phyloP scores from a whole-genome alignment of 64 coral and sea anemone species.

The Platygyra sinensis region DNA sequence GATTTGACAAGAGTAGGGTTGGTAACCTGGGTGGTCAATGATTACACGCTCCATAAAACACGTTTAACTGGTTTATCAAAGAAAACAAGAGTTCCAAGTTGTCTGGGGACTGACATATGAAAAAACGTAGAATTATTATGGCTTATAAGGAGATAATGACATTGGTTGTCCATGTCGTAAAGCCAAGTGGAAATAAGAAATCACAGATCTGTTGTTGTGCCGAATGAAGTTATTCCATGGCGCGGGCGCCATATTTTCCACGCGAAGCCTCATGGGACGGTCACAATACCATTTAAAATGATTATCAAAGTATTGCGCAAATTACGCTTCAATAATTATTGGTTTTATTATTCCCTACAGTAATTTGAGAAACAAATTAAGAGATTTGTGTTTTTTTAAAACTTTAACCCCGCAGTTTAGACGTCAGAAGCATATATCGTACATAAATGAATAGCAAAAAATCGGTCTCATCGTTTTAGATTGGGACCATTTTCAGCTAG shows the following conservation, averaged over 20 bases:
- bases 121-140: too few relatives aligned
- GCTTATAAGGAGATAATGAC: too few relatives aligned
- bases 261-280: not conserved
- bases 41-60: too few relatives aligned
- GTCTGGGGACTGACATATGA: too few relatives aligned
- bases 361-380: not conserved
- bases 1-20: not conserved
- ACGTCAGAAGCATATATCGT: not conserved
- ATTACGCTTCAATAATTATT: not conserved
- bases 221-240: not conserved
- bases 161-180: not conserved
- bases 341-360: not conserved
- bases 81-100: too few relatives aligned
- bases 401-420: not conserved
- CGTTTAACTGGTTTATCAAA: too few relatives aligned
- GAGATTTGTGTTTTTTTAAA: not conserved
- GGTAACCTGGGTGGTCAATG: too few relatives aligned
- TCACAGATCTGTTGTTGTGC: not conserved
- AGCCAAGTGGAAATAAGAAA: not conserved
- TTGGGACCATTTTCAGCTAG: not conserved
- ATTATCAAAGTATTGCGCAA: not conserved
- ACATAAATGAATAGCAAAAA: not conserved
- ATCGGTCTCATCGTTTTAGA: not conserved
- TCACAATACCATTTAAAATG: not conserved
- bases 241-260: conserved; percentile 41